Evolutionary conservation across 2,888 invertebrate genomes (phyloP), one percentile per base, ranked within the genome.

Genomic region (Agapostemon virescens): DNA sequence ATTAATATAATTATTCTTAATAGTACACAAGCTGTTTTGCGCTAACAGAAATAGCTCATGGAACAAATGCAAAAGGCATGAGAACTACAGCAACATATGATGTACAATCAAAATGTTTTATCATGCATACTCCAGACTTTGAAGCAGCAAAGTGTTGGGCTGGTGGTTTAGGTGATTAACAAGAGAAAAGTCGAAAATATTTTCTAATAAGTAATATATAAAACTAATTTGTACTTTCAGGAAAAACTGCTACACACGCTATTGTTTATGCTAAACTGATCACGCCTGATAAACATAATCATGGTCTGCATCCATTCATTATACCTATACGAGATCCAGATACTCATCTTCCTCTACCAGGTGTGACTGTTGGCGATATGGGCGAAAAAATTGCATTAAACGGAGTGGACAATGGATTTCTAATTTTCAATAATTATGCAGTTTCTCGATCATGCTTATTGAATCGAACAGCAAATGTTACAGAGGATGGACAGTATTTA

Each of bases 121-220:
- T 98, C 75, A 94, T 99, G 17, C 95, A 98, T 92, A 97, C 98
- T 0, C 98, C 99, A 0, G 97, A 98, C 93, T 97, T 98, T 93
- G 97, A 98, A 93, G 97, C 98, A 13, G 97, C 98, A 73, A 99
- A 99, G 94, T 98, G 98, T 93, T 99, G 98, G 98, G 96, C 96
- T 89, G 99, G 99, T 88, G 98, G 98, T 93, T 94, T 97, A 93
- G 97, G 97, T 94, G 94, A 93, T 92, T 91, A 23, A 23, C 13
- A 30, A 11, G 4, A 49, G 40, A 15, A 6, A 63, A 49, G 17
- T 26, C 15, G n/a, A 9, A 6, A 15, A 40, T 40, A 15, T 3
- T 45, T 1, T 30, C 38, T 49, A 38, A 6, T 20, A 4, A 38
- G 40, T 36, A 33, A 36, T 6, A 38, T 7, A 20, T 23, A n/a